phyloP scores from a whole-genome alignment of 2,888 invertebrate species.

The Drosophila heteroneura region DNA sequence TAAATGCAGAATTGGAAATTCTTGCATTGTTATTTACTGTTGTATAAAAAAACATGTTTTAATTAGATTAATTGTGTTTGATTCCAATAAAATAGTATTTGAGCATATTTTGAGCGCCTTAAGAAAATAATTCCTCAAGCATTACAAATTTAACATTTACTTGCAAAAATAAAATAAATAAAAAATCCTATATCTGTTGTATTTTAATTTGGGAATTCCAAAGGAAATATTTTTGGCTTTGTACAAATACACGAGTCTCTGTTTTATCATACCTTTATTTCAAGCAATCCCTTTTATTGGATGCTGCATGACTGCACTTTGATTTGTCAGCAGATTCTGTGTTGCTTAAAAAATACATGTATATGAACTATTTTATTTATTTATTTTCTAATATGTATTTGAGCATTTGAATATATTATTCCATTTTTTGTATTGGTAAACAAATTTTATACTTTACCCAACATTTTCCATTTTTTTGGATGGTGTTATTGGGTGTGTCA shows the following conservation, averaged over 20 bases:
- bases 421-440: constrained; percentile 2
- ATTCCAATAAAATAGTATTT: background rate
- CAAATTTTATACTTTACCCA: constrained; percentile 10
- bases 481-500: background rate
- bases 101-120: background rate
- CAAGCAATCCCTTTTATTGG: constrained; percentile 5
- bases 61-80: background rate
- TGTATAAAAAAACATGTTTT: background rate
- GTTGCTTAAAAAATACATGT: constrained; percentile 9
- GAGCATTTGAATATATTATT: background rate
- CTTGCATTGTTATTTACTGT: background rate
- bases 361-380: constrained; percentile 1
- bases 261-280: constrained; percentile 6
- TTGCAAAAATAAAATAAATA: background rate
- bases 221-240: background rate
- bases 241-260: too few species aligned
- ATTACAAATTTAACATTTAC: background rate
- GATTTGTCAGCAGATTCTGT: constrained; percentile 40
- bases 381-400: constrained; percentile 1
- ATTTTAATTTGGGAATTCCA: background rate
- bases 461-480: background rate
- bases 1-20: background rate
- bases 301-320: constrained; percentile 25
- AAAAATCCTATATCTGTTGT: background rate
- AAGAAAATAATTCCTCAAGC: background rate